Base-by-base conservation (phyloP, 2,113 vertebrate species). In the Muntiacus reevesi region DNA sequence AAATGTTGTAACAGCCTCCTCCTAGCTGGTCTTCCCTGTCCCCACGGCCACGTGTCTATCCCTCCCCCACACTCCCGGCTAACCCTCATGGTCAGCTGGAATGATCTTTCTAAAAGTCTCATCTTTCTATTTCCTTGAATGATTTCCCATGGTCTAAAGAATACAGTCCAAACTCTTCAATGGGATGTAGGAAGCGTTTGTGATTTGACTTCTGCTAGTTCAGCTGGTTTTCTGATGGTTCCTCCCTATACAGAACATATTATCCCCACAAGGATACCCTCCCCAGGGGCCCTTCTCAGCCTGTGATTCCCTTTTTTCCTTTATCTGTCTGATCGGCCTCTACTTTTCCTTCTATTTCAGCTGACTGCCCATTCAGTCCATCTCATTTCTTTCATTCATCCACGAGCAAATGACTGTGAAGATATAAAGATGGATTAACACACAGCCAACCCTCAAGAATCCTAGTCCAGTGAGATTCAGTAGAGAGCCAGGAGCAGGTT, bases 51-150 rank as follows among this genome's bases (percentile, higher is more conserved):
- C 28, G 2, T 27, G 23, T 14, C 79, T 71, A 9, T 45, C 23
- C 23, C 6, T 28, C 33, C 43, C n/a, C 59, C 30, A 30, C 14
- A 47, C n/a, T 43, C 54, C 9, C 14, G 43, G 74, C 71, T n/a
- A 64, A 64, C 82, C 88, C 27, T 15, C 27, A 50, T 40, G 9
- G 1, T 19, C 47, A 43, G 76, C 91, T 28, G 43, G 64, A 84
- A 85, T 14, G 30, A 78, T 87, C 43, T 79, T 71, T 30, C n/a
- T 91, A 25, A 92, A 96, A 97, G 19, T 50, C 43, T 89, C 79
- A 94, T 64, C 87, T 78, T 87, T 81, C n/a, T 30, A 57, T 88
- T 93, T 81, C 43, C 86, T 91, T 81, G 47, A 93, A 71, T 92
- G 54, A 60, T n/a, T 95, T 92, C 85, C 62, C 30, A 67, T 16